Base-by-base conservation (phyloP, 2,888 invertebrate genomes). In the Spodoptera littoralis region DNA sequence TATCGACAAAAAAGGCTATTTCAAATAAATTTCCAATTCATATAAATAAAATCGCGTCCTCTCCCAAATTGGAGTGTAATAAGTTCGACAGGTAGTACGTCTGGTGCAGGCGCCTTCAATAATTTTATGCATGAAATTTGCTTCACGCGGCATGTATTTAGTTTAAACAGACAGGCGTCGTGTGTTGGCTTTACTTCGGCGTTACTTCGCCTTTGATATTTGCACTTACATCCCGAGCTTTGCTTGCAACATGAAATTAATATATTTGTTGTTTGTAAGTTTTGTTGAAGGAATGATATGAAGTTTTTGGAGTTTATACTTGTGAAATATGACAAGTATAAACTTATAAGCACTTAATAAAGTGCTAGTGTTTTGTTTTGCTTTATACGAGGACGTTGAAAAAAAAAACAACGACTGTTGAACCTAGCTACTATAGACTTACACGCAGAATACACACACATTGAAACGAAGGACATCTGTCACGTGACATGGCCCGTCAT, bases 81-180 rank as follows among this genome's bases (percentile, higher is more conserved):
- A 68, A 76, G 73, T 80, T 84, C 83, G 84, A 84, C 90, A 92
- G 89, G 90, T 90, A 89, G 86, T 84, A 49, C 22, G 68, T 88
- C 86, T 88, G 83, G 83, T 82, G 83, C 83, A 85, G 85, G 88
- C 87, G 84, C 80, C 86, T 88, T 84, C 85, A 84, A 90, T 92
- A 92, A 93, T 92, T 90, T 91, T 92, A 93, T 92, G 92, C 92
- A 92, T 92, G 92, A 91, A 92, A 89, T 90, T 92, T 85, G 86
- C 88, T 84, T 86, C 82, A 80, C 83, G 80, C 83, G 72, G 81
- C 82, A 77, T 88, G 88, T 90, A 90, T 91, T 90, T 90, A 87
- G 87, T 85, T 82, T 84, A 83, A 85, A 84, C 83, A 84, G 84
- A 79, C 84, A 82, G 70, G 78, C 79, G 71, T 81, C 65, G 77